Conservation (phyloP, 2,888 invertebrate genomes). For the Habrosyne pyritoides region DNA sequence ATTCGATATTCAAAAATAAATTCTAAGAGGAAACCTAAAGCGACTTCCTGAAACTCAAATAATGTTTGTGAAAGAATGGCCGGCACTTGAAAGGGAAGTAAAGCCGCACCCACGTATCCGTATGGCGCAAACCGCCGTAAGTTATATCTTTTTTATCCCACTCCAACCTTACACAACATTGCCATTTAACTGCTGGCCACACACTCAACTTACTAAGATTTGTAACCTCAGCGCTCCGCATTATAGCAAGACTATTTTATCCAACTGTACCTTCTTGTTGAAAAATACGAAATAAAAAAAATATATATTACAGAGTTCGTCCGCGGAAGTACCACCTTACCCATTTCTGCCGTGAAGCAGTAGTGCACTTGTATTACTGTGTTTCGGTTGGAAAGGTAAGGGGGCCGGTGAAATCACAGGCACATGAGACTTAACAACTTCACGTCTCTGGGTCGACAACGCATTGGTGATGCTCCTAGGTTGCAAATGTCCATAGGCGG, state of each 20-base stretch:
- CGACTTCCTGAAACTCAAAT: not conserved
- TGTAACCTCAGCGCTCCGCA: slow-evolving; percentile 27
- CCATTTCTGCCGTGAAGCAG: too few species aligned
- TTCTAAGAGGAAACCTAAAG: too few species aligned
- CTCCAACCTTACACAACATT: slow-evolving; percentile 50
- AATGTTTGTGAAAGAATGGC: not conserved
- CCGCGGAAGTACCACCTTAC: too few species aligned
- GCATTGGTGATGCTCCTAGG: too few species aligned
- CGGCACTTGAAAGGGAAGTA: slow-evolving; percentile 5
- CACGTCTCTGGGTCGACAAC: too few species aligned
- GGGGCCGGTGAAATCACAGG: too few species aligned
- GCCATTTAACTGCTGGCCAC: slow-evolving; percentile 65
- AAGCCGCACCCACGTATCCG: slow-evolving; percentile 6
- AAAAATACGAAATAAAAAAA: not conserved
- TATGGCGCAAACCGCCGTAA: slow-evolving; percentile 28
- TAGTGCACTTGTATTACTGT: too few species aligned
- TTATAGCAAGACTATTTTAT: not conserved
- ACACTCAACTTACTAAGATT: slow-evolving; percentile 35
- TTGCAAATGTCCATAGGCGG: too few species aligned
- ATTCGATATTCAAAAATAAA: too few species aligned
- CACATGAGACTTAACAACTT: too few species aligned
- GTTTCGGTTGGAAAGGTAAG: too few species aligned
- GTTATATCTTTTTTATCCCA: slow-evolving; percentile 46
- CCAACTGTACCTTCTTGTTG: not conserved
- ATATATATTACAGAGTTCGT: too few species aligned